These are phyloP conservation scores for Aythya baeri DNA, from an alignment of 2,113 vertebrate species.

Conservation along the genomic window DNA sequence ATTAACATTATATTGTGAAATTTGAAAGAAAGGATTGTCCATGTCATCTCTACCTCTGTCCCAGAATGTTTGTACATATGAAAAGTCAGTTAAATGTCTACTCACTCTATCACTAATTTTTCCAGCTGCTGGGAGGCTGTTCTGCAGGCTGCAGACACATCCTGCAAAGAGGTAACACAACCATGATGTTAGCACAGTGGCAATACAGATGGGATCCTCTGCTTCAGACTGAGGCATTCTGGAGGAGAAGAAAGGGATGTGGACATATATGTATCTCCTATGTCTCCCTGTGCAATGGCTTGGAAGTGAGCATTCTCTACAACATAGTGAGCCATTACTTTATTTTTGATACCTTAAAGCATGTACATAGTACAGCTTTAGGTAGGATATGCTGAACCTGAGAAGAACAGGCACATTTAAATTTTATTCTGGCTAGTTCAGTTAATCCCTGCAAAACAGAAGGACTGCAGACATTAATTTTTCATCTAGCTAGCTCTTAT, in stretches of 20 bases:
- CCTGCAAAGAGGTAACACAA: neutral
- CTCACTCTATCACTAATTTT: neutral
- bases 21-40: neutral
- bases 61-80: neutral
- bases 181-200: fast-evolving
- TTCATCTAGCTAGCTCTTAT: slow-evolving; percentile 70
- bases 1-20: neutral
- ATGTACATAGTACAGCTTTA: slow-evolving; percentile 10
- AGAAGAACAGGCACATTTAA: slow-evolving; percentile 62
- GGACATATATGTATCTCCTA: fast-evolving
- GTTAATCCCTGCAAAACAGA: slow-evolving; percentile 70
- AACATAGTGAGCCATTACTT: neutral
- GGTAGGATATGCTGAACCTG: slow-evolving; percentile 27
- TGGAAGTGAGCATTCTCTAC: neutral
- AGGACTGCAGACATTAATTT: slow-evolving; percentile 75
- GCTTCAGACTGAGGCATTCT: neutral
- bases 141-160: neutral
- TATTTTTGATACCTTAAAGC: slow-evolving; percentile 32
- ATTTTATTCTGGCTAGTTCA: slow-evolving; percentile 63
- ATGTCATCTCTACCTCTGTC: neutral
- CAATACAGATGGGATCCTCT: neutral
- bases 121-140: neutral
- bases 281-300: neutral
- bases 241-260: neutral
- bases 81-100: neutral